phyloP scores from a whole-genome alignment of 2,888 invertebrate genomes.

The Brachyptera risi region DNA sequence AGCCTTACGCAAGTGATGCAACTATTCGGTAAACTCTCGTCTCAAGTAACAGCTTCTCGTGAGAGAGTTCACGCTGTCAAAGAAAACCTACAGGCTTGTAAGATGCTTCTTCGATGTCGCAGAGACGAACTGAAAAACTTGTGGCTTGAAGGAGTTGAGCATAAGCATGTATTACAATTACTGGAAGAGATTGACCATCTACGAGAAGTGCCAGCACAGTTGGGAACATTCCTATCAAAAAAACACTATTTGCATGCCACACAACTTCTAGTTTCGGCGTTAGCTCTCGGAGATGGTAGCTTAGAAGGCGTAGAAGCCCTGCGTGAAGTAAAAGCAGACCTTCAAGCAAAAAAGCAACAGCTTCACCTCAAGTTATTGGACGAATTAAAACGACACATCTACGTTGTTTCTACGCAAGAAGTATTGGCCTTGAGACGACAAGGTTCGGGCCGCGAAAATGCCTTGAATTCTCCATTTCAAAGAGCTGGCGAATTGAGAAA shows the following conservation, averaged over 20 bases:
- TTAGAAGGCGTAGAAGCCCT: conserved; percentile 81
- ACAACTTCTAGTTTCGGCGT: conserved; percentile 67
- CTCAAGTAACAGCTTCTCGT: conserved; percentile 69
- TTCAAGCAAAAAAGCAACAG: conserved; percentile 65
- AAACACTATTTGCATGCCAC: conserved; percentile 85
- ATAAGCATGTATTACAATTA: conserved; percentile 83
- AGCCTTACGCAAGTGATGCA: conserved; percentile 79
- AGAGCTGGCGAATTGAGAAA: conserved; percentile 54
- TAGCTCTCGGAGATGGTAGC: conserved; percentile 62
- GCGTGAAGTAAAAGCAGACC: conserved; percentile 69
- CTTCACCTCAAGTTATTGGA: conserved; percentile 63
- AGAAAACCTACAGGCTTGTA: conserved; percentile 77
- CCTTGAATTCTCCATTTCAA: conserved; percentile 51
- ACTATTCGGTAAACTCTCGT: conserved; percentile 57
- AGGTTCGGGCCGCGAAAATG: conserved; percentile 55
- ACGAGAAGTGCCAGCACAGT: conserved; percentile 65
- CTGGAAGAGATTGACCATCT: conserved; percentile 83
- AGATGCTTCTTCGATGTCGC: conserved; percentile 79
- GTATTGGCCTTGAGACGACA: conserved; percentile 54
- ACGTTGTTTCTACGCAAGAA: conserved; percentile 57
- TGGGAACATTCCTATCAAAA: conserved; percentile 59
- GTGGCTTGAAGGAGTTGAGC: conserved; percentile 95
- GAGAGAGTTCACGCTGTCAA: conserved; percentile 73
- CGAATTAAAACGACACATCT: conserved; percentile 69
- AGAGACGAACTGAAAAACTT: conserved; percentile 89